A percentile compares a stretch with the other conserved stretches of the same genome.
Evolutionary conservation across 2,888 invertebrate species (phyloP).

Genomic region (Dermolepida albohirtum): DNA sequence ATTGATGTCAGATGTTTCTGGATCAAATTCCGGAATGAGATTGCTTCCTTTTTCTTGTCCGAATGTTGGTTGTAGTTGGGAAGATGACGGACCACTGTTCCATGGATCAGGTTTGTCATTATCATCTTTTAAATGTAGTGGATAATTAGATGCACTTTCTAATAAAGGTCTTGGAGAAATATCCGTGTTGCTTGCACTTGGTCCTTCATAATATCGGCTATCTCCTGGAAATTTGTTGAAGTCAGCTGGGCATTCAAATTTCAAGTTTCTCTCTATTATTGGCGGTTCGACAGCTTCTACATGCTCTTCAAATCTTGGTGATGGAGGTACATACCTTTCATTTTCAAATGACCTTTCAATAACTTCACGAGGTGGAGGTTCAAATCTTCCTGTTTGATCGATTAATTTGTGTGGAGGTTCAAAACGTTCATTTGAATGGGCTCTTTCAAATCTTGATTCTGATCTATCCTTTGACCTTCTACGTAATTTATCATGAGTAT

Average conservation of each 20-base stretch:
- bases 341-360: constrained; percentile 17
- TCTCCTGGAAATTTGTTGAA: constrained; percentile 26
- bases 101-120: constrained; percentile 43
- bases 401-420: constrained; percentile 24
- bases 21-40: constrained; percentile 51
- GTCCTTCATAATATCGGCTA: constrained; percentile 10
- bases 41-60: constrained; percentile 42
- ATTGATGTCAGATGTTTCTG: constrained; percentile 47
- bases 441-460: constrained; percentile 29
- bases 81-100: constrained; percentile 15
- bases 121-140: constrained; percentile 1
- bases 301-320: constrained; percentile 25
- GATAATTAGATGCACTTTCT: constrained; percentile 5
- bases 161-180: constrained; percentile 2
- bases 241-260: constrained; percentile 27
- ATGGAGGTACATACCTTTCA: constrained; percentile 21
- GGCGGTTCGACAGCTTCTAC: constrained; percentile 4
- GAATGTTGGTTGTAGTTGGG: constrained; percentile 34
- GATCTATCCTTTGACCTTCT: constrained; percentile 19
- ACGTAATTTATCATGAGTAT: constrained; percentile 14
- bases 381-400: constrained; percentile 21
- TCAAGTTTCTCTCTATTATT: constrained; percentile 14
- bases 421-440: constrained; percentile 21
- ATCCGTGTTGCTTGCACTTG: background rate
- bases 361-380: constrained; percentile 19